Evolutionary conservation across 2,888 invertebrate species (phyloP), one percentile per base, ranked within the genome.

Genomic region (Cloeon dipterum): DNA sequence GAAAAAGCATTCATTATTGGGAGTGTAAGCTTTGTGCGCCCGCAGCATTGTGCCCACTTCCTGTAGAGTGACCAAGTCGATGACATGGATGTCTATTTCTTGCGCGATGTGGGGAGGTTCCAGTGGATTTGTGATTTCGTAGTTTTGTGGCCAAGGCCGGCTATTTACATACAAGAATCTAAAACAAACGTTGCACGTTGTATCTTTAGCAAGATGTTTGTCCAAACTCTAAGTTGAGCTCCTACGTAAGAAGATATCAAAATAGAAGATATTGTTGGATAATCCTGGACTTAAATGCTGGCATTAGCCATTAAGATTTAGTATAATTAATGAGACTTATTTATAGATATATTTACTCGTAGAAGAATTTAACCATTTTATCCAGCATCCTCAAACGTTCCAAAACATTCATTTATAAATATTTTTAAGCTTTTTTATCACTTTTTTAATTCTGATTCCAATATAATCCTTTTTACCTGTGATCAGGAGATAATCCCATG

Each of bases 1-100:
- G 50, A 82, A 82, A 52, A 81, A 83, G 47, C 82, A 83, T 50
- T 82, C 79, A 39, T 77, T 76, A 50, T 79, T 79, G 2, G 79
- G 73, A 3, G 82, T 82, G 51, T 76, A 85, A 1, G 79, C 81
- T 51, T 75, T 75, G 52, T 82, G 82, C 1, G 78, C 68, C 40
- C 76, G 61, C 20, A 78, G 53, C 72, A 81, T 77, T 39, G 70
- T 74, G 4, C 81, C 82, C 4, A 81, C 76, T 52, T 69, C 68
- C 49, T 72, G 69, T 41, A 82, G 58, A 0, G 73, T 77, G 40
- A 69, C 66, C 43, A 85, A 59, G 57, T 85, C 83, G 46, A 83
- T 81, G 1, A 83, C 81, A 49, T 82, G 82, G 44, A 85, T 76
- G 50, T 83, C 82, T 36, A 83, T 81, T 61, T 82, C 79, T 56